Percentiles rank a stretch among this genome's conserved stretches.
Conservation (phyloP, 2,888 invertebrate genomes). For the Cabera pusaria region DNA sequence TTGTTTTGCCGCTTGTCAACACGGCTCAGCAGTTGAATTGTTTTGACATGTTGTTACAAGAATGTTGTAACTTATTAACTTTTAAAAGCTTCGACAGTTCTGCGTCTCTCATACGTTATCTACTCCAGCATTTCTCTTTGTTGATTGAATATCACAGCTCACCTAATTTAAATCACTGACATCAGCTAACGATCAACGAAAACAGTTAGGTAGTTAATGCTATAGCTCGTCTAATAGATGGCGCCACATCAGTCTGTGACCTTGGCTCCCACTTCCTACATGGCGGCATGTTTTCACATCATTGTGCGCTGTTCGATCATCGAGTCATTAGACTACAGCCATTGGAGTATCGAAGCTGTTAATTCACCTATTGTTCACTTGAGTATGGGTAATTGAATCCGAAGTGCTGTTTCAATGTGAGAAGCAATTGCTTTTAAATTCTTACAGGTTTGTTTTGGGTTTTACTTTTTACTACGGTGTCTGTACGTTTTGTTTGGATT, state of each 20-base stretch:
- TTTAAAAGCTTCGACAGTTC: too few relatives aligned
- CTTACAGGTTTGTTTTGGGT: too few relatives aligned
- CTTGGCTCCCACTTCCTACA: slow-evolving; percentile 30
- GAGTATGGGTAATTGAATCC: neutral
- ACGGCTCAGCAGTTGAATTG: slow-evolving; percentile 1
- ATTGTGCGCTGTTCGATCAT: slow-evolving; percentile 41
- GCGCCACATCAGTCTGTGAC: slow-evolving; percentile 18
- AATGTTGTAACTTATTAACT: too few relatives aligned
- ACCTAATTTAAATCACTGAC: too few relatives aligned
- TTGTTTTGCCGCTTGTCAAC: slow-evolving; percentile 14
- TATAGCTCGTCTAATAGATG: slow-evolving; percentile 3
- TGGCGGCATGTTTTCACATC: slow-evolving; percentile 36
- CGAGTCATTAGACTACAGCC: slow-evolving; percentile 32
- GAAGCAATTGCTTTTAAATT: too few relatives aligned
- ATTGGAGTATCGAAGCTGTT: slow-evolving; percentile 34
- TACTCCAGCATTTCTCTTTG: too few relatives aligned
- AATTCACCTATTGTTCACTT: slow-evolving; percentile 35
- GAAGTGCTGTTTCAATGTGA: neutral
- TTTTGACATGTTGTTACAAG: too few relatives aligned
- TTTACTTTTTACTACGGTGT: too few relatives aligned
- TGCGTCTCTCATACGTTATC: too few relatives aligned
- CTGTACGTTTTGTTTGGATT: too few relatives aligned
- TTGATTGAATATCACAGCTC: too few relatives aligned
- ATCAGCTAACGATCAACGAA: too few relatives aligned
- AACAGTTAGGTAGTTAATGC: neutral